phyloP scores from a whole-genome alignment of 2,888 invertebrate species.

The Drosophila nr. perissopoda region DNA sequence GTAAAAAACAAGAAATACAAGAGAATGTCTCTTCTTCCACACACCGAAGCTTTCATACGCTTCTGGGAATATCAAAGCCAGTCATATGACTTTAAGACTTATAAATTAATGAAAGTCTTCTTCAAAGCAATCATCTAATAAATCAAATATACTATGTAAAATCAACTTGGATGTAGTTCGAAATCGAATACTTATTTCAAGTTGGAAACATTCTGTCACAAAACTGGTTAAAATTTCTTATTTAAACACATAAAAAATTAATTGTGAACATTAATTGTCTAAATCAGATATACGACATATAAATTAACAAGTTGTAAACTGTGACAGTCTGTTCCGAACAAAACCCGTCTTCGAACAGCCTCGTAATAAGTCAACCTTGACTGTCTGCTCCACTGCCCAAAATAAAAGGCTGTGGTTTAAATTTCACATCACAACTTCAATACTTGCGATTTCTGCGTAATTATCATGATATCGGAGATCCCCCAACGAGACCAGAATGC shows the following conservation, averaged over 20 bases:
- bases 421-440: constrained; percentile 9
- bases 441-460: constrained; percentile 62
- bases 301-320: constrained; percentile 23
- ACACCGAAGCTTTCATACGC: constrained; percentile 26
- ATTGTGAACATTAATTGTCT: not conserved
- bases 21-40: not conserved
- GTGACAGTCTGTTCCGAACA: constrained; percentile 16
- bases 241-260: constrained; percentile 7
- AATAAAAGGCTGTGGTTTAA: constrained; percentile 9
- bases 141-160: not conserved
- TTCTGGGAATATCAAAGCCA: not conserved
- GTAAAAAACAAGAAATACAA: constrained; percentile 57
- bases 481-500: constrained; percentile 36
- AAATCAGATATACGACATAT: not conserved
- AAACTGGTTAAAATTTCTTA: not conserved
- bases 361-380: constrained; percentile 52
- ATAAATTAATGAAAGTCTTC: not conserved
- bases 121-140: not conserved
- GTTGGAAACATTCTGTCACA: constrained; percentile 8
- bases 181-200: constrained; percentile 15
- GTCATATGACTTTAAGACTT: not conserved
- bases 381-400: constrained; percentile 52
- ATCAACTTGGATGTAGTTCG: not conserved
- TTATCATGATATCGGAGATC: constrained; percentile 40
- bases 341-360: constrained; percentile 59